phyloP scores from a whole-genome alignment of 2,888 invertebrate species.

The Andrena hattorfiana region DNA sequence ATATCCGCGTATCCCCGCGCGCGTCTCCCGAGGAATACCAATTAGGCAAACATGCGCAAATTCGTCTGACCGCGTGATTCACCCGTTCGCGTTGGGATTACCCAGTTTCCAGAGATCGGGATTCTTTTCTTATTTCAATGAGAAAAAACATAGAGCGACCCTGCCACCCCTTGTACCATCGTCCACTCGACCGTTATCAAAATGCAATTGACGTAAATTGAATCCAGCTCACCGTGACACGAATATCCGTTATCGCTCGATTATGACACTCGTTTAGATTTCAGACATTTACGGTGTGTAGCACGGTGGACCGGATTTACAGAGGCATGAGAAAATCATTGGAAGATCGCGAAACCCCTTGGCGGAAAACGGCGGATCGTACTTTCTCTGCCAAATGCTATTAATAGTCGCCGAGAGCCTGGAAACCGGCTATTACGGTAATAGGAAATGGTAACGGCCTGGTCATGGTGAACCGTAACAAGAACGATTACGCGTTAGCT shows the following conservation, averaged over 20 bases:
- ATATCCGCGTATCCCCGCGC: slow-evolving; percentile 8
- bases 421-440: slow-evolving; percentile 72
- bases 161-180: neutral
- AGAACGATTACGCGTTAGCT: slow-evolving; percentile 33
- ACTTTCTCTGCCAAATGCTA: slow-evolving; percentile 74
- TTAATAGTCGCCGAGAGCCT: slow-evolving; percentile 70
- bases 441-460: slow-evolving; percentile 66
- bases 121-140: neutral
- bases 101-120: neutral
- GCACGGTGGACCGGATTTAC: neutral
- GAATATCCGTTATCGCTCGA: slow-evolving; percentile 26
- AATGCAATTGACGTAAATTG: slow-evolving; percentile 22
- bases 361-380: slow-evolving; percentile 33
- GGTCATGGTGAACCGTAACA: slow-evolving; percentile 36
- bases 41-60: slow-evolving; percentile 24
- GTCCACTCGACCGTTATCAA: neutral
- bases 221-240: slow-evolving; percentile 8
- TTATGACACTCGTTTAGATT: neutral
- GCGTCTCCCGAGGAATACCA: slow-evolving; percentile 48
- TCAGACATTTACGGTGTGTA: neutral
- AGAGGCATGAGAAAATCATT: slow-evolving; percentile 35
- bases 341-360: slow-evolving; percentile 41
- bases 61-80: slow-evolving; percentile 15
- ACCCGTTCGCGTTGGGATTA: slow-evolving; percentile 3
- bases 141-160: neutral